A percentile compares a stretch with the other conserved stretches of the same genome.
phyloP scores from a whole-genome alignment of 2,888 invertebrate species.

The Cistogaster globosa region DNA sequence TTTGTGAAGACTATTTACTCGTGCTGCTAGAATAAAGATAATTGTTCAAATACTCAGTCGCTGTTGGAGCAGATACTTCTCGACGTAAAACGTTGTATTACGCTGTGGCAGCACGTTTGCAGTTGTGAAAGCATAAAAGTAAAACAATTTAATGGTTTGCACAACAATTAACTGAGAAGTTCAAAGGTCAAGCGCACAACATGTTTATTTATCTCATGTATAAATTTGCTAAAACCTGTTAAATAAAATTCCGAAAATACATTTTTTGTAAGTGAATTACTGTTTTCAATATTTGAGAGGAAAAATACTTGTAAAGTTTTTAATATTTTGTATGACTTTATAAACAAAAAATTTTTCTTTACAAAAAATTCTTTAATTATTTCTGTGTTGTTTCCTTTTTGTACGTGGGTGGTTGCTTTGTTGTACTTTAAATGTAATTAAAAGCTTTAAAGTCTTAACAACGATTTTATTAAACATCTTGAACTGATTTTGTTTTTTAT shows the following conservation, averaged over 20 bases:
- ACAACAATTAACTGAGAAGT: conserved; percentile 78
- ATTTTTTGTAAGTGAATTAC: background rate
- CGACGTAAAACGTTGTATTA: background rate
- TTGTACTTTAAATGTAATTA: no score
- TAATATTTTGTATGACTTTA: no score
- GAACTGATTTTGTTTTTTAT: no score
- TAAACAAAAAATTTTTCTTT: no score
- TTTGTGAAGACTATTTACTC: conserved; percentile 45
- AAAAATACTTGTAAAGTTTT: no score
- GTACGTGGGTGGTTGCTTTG: no score
- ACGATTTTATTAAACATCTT: no score
- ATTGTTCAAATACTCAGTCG: conserved; percentile 30
- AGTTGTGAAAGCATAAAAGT: conserved; percentile 27
- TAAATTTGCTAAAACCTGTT: background rate
- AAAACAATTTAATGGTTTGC: conserved; percentile 71
- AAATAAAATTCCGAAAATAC: no score
- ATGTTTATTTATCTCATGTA: background rate
- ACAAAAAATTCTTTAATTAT: no score
- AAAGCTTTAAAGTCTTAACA: no score
- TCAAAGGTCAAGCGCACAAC: conserved; percentile 78
- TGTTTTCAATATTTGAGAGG: background rate
- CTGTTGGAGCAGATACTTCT: conserved; percentile 4
- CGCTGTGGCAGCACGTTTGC: background rate
- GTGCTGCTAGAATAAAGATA: conserved; percentile 21
- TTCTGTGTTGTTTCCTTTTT: no score